phyloP scores from a whole-genome alignment of 2,113 vertebrate genomes.

The Grammomys dolichurus region DNA sequence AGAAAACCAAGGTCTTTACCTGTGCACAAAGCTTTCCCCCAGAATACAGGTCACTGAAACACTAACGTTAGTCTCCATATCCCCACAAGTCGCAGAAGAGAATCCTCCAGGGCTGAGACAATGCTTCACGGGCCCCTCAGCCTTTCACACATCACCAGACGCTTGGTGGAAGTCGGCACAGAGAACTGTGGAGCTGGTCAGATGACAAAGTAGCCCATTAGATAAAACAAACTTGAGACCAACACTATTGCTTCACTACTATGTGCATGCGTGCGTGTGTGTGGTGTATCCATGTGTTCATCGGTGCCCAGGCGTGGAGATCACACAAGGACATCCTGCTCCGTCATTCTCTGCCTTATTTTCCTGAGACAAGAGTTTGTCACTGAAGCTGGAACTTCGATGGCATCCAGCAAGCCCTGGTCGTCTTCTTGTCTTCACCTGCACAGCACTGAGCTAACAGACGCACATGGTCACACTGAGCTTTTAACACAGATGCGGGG shows the following conservation, averaged over 20 bases:
- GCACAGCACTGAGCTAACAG: background rate
- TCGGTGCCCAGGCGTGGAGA: background rate
- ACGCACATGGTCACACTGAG: background rate
- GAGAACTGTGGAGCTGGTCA: background rate
- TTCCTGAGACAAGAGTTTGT: too few relatives aligned
- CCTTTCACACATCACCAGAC: background rate
- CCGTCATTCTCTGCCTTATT: too few relatives aligned
- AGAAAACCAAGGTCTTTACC: background rate
- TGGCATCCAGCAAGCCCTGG: background rate
- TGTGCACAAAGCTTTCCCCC: background rate
- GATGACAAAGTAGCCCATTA: background rate
- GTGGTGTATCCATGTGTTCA: background rate
- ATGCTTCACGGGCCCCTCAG: background rate
- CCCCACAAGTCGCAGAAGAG: background rate
- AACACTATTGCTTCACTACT: background rate
- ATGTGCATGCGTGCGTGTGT: too few relatives aligned
- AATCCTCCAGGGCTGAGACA: background rate
- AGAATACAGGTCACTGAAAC: background rate
- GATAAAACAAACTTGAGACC: background rate
- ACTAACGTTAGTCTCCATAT: background rate
- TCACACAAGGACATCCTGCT: background rate
- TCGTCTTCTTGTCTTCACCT: background rate
- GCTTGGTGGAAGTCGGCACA: rapidly evolving
- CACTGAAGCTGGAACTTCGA: background rate
- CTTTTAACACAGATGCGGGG: background rate